These are phyloP conservation scores for Nestor notabilis DNA, from an alignment of 2,113 vertebrate genomes.

Conservation along the genomic window DNA sequence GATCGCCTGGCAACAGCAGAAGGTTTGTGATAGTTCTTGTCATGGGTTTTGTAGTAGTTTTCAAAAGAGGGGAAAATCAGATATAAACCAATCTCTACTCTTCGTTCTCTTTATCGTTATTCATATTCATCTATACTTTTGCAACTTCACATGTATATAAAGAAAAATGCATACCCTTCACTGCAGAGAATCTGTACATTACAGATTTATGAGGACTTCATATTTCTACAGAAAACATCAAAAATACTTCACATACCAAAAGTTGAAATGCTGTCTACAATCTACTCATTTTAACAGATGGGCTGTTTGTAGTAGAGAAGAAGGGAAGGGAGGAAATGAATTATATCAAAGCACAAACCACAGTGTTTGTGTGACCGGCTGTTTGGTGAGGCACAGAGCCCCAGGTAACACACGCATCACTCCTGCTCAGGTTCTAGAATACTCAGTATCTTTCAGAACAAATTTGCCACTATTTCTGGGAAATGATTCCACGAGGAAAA, in stretches of 20 bases:
- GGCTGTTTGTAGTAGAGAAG: neutral
- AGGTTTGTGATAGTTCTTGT: neutral
- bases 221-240: neutral
- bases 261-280: neutral
- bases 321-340: neutral
- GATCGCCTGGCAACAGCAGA: neutral
- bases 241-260: neutral
- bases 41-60: neutral
- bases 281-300: neutral
- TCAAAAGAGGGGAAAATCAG: neutral
- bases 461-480: neutral
- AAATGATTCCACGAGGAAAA: neutral
- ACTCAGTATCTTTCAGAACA: neutral
- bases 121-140: neutral
- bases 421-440: neutral
- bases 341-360: neutral
- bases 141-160: neutral
- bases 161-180: neutral
- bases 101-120: neutral
- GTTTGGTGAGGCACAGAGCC: neutral
- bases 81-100: neutral
- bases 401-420: neutral
- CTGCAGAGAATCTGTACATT: neutral
- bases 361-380: fast-evolving
- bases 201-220: neutral